phyloP scores from a whole-genome alignment of 2,113 vertebrate genomes.

The Pardalotus punctatus region DNA sequence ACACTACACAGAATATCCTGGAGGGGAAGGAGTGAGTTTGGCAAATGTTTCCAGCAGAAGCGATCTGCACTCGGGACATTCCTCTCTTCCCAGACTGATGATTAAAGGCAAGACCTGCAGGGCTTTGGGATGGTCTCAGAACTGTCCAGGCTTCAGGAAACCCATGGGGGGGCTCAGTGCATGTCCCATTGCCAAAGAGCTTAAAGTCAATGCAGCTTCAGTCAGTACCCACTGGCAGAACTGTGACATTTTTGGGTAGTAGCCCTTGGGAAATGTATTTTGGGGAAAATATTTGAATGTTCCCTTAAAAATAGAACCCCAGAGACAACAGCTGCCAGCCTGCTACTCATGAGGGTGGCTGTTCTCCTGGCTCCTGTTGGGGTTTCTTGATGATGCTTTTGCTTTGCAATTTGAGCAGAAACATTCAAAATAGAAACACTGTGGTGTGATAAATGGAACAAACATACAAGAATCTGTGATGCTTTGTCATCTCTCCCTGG shows the following conservation, averaged over 20 bases:
- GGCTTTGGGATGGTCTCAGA: neutral
- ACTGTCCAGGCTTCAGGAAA: neutral
- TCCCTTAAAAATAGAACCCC: constrained; percentile 24
- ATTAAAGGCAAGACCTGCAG: rapidly evolving
- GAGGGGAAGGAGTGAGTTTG: neutral
- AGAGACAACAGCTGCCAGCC: constrained; percentile 26
- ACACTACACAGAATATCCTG: neutral
- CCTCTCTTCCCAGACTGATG: neutral
- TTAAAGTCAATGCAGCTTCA: neutral
- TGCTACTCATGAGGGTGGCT: constrained; percentile 1
- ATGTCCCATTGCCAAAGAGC: neutral
- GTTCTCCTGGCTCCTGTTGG: neutral
- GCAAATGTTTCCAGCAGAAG: neutral
- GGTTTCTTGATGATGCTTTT: constrained; percentile 26
- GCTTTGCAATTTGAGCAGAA: constrained; percentile 32
- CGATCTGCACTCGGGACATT: rapidly evolving
- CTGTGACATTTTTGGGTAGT: neutral
- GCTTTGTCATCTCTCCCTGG: constrained; percentile 1
- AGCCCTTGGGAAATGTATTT: neutral
- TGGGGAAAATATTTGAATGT: neutral
- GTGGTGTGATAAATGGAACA: constrained; percentile 13
- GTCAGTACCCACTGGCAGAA: neutral
- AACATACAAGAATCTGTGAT: neutral
- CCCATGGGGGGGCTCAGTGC: neutral
- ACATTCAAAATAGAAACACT: constrained; percentile 46